These are phyloP conservation scores for Bettongia penicillata DNA, from an alignment of 2,113 vertebrate genomes.

Conservation along the genomic window DNA sequence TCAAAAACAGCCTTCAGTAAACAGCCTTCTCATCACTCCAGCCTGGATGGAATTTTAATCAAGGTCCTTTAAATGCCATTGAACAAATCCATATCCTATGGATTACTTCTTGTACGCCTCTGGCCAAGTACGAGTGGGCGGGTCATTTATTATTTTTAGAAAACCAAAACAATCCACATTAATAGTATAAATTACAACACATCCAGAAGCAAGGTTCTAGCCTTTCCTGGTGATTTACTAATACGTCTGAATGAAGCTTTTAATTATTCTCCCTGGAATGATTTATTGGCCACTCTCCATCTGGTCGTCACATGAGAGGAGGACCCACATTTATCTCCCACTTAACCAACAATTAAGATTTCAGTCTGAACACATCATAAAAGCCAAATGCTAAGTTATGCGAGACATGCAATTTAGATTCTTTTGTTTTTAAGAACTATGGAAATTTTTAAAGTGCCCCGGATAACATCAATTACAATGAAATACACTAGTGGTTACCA, in stretches of 20 bases:
- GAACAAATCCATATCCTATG: constrained; percentile 87
- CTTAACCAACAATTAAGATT: constrained; percentile 53
- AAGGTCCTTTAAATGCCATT: constrained; percentile 89
- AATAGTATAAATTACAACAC: constrained; percentile 76
- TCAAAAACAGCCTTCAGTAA: constrained; percentile 82
- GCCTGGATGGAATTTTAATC: constrained; percentile 86
- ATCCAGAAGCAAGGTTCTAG: constrained; percentile 46
- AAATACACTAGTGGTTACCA: background rate
- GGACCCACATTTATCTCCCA: constrained; percentile 55
- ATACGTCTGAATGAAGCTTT: constrained; percentile 72
- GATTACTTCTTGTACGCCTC: constrained; percentile 84
- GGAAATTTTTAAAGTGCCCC: background rate
- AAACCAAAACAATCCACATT: constrained; percentile 81
- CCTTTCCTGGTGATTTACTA: constrained; percentile 69
- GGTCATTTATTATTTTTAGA: constrained; percentile 87
- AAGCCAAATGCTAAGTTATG: constrained; percentile 53
- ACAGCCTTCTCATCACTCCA: constrained; percentile 80
- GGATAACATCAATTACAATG: background rate
- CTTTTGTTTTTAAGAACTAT: background rate
- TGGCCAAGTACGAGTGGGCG: constrained; percentile 80
- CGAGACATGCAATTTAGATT: background rate
- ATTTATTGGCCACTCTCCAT: constrained; percentile 60
- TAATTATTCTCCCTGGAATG: constrained; percentile 73
- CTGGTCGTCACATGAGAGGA: constrained; percentile 26
- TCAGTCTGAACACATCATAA: constrained; percentile 19